Evolutionary conservation across 2,797 vertebrate species (phyloP), one percentile per base, ranked within the genome.

Genomic region (Darevskia mixta): DNA sequence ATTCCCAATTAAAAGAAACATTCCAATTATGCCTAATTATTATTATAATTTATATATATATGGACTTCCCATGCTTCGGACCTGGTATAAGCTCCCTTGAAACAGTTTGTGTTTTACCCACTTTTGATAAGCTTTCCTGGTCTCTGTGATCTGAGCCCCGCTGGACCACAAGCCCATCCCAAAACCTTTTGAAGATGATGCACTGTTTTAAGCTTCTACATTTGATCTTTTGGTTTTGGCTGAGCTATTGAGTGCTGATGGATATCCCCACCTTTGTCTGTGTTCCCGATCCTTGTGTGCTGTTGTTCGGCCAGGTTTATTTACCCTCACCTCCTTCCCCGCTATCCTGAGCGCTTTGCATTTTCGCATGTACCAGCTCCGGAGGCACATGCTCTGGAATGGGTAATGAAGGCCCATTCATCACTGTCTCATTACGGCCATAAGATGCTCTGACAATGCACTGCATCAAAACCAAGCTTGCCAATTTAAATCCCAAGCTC

Each of bases 381-480:
- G 13, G 49, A 45, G 71, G 55, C 29, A 7, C 55, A 45, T 64
- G 71, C 86, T 81, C 58, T 9, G 35, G 20, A 82, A 76, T 80
- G 4, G 38, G 3, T 43, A 80, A 71, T 72, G 78, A 79, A 81
- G 66, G 11, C 8, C 78, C 86, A 73, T 92, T 83, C 80, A 20
- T 92, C 88, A 93, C 61, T 86, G 87, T 90, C 88, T 90, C 67
- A 35, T 92, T 89, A 91, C 6, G 64, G 35, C 61, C 18, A 1
- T 38, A 20, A 82, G 88, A 82, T 79, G 80, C 88, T 84, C 88
- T 79, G 86, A 86, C 27, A 76, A 86, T 11, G 64, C 10, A 66
- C 32, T 35, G 66, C 64, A 23, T 29, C 58, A 75, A 71, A 78
- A 18, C 84, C 32, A 38, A 11, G 9, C 41, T 23, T 79, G 85